These are phyloP conservation scores for Leucophenga montana DNA, from an alignment of 2,888 invertebrate genomes.

Conservation along the genomic window DNA sequence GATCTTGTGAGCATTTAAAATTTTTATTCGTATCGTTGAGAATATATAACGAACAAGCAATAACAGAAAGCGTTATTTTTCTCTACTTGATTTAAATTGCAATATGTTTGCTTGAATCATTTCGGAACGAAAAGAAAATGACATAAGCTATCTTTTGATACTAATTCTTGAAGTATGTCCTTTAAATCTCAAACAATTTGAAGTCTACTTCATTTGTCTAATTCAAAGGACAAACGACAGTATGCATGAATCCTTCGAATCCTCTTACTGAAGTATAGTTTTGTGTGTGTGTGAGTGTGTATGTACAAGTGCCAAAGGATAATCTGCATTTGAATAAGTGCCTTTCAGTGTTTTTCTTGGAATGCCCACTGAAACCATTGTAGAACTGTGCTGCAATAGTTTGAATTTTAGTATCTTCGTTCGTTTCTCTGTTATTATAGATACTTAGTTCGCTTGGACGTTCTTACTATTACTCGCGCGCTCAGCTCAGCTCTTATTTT, in stretches of 20 bases:
- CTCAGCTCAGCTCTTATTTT: no score
- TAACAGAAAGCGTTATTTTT: conserved; percentile 48
- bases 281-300: conserved; percentile 31
- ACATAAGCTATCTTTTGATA: conserved; percentile 41
- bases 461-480: not conserved
- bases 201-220: conserved; percentile 66
- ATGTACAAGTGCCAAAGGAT: conserved; percentile 56
- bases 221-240: conserved; percentile 49
- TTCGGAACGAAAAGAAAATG: not conserved
- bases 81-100: conserved; percentile 40
- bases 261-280: conserved; percentile 46
- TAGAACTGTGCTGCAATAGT: conserved; percentile 30
- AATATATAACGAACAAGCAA: conserved; percentile 51
- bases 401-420: not conserved
- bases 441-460: not conserved
- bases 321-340: conserved; percentile 67
- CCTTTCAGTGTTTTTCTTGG: conserved; percentile 61
- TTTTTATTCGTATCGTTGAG: conserved; percentile 33
- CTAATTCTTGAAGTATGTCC: conserved; percentile 32
- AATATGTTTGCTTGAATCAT: conserved; percentile 51
- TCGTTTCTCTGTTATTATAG: conserved; percentile 16
- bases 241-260: conserved; percentile 28
- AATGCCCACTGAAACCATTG: conserved; percentile 46
- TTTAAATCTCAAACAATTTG: conserved; percentile 50
- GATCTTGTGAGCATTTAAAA: conserved; percentile 29